phyloP scores from a whole-genome alignment of 2,113 vertebrate genomes.

The Neopipo cinnamomea region DNA sequence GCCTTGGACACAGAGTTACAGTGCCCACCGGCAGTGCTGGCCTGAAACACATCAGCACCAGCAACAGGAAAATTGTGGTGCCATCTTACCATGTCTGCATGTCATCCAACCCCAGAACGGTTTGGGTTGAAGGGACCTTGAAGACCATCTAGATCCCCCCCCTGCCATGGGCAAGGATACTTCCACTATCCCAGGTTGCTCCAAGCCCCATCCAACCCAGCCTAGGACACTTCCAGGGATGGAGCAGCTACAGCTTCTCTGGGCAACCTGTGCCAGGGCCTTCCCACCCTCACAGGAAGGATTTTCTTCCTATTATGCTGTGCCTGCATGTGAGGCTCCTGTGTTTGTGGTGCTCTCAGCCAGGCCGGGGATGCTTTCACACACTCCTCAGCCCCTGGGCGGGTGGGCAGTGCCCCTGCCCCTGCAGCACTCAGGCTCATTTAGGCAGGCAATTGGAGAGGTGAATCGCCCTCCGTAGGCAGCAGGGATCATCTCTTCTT shows the following conservation, averaged over 20 bases:
- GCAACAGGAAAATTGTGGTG: rapidly evolving
- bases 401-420: neutral
- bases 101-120: neutral
- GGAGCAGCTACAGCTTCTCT: neutral
- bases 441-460: neutral
- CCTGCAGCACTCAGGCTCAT: neutral
- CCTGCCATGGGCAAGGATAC: neutral
- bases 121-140: neutral
- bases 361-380: neutral
- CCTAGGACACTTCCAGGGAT: neutral
- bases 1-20: rapidly evolving
- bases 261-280: neutral
- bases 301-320: rapidly evolving
- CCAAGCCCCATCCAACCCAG: rapidly evolving
- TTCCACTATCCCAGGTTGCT: rapidly evolving
- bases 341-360: neutral
- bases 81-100: rapidly evolving
- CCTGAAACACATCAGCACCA: neutral
- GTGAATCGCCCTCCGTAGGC: conserved; percentile 38
- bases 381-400: rapidly evolving
- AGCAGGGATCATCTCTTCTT: conserved; percentile 59
- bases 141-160: neutral
- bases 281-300: rapidly evolving
- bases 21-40: rapidly evolving
- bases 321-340: rapidly evolving